Conservation (phyloP, 2,113 vertebrate genomes). For the Takifugu bimaculatus region DNA sequence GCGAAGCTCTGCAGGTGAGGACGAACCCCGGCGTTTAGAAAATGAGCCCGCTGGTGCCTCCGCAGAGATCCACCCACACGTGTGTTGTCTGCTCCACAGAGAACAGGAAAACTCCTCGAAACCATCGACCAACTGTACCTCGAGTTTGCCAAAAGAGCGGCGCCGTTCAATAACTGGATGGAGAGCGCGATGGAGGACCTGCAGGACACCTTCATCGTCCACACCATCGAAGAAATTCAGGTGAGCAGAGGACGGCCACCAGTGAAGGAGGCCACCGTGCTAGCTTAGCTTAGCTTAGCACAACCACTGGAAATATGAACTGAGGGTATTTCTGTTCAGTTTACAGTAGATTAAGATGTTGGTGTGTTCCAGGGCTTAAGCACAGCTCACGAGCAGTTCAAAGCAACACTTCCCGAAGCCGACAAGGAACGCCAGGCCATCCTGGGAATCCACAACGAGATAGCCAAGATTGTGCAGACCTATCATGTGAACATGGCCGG, state of each 20-base stretch:
- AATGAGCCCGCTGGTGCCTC: background rate
- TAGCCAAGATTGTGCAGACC: constrained; percentile 95
- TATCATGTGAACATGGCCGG: constrained; percentile 97
- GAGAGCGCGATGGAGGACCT: constrained; percentile 98
- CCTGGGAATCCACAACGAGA: constrained; percentile 96
- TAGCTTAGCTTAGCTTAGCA: background rate
- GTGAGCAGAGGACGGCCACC: constrained; percentile 56
- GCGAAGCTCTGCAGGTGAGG: constrained; percentile 92
- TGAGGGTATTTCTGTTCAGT: background rate
- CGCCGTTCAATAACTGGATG: constrained; percentile 99
- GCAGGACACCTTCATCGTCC: constrained; percentile 97
- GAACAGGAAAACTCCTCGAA: constrained; percentile 94
- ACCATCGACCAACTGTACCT: constrained; percentile 97
- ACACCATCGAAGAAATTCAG: constrained; percentile 98
- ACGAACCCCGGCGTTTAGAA: background rate
- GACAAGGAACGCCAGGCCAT: constrained; percentile 96
- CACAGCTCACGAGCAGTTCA: constrained; percentile 97
- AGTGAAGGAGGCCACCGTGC: background rate
- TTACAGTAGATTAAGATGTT: background rate
- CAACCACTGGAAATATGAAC: background rate
- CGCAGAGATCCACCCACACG: too few relatives aligned
- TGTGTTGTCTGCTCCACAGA: constrained; percentile 66
- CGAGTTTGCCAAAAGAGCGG: constrained; percentile 96
- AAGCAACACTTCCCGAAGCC: constrained; percentile 93
- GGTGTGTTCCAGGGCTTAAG: constrained; percentile 82